Conservation (phyloP, 1,140 invertebrate genomes). For the Drosophila erecta region DNA sequence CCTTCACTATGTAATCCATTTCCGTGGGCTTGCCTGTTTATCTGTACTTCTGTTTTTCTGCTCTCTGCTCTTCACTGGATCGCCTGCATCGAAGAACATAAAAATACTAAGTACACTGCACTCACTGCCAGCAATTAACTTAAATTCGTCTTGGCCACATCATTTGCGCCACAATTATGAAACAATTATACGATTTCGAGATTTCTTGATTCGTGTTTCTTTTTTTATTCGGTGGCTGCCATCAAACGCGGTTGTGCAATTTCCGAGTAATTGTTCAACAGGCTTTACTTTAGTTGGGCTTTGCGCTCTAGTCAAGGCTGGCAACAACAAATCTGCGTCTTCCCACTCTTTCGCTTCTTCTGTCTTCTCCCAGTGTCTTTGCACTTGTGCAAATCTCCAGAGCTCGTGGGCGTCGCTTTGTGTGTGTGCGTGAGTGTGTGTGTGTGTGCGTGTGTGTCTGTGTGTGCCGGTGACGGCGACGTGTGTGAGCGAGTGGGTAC, state of each 20-base stretch:
- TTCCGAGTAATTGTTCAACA: conserved; percentile 38
- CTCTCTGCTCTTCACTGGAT: conserved; percentile 6
- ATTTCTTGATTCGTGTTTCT: background rate
- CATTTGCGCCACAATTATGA: conserved; percentile 34
- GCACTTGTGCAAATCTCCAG: conserved; percentile 77
- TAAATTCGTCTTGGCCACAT: conserved; percentile 5
- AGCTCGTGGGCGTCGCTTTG: conserved; percentile 34
- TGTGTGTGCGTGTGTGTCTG: conserved; percentile 11
- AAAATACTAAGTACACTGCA: conserved; percentile 51
- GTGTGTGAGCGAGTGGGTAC: conserved; percentile 9
- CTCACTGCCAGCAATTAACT: conserved; percentile 3
- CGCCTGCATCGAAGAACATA: conserved; percentile 56
- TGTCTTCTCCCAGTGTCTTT: conserved; percentile 28
- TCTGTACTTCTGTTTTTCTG: conserved; percentile 4
- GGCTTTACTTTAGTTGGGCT: conserved; percentile 37
- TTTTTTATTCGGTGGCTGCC: conserved; percentile 27
- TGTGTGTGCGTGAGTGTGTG: conserved; percentile 11
- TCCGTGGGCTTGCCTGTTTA: conserved; percentile 35
- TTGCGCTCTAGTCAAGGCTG: conserved; percentile 43
- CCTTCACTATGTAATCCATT: conserved; percentile 84
- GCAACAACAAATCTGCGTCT: conserved; percentile 22
- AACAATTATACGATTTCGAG: conserved; percentile 4
- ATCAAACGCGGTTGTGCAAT: conserved; percentile 42
- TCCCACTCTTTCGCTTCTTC: conserved; percentile 15
- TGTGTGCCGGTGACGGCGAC: conserved; percentile 11